Conservation (phyloP, 2,888 invertebrate genomes). For the Acanthoscelides obtectus region DNA sequence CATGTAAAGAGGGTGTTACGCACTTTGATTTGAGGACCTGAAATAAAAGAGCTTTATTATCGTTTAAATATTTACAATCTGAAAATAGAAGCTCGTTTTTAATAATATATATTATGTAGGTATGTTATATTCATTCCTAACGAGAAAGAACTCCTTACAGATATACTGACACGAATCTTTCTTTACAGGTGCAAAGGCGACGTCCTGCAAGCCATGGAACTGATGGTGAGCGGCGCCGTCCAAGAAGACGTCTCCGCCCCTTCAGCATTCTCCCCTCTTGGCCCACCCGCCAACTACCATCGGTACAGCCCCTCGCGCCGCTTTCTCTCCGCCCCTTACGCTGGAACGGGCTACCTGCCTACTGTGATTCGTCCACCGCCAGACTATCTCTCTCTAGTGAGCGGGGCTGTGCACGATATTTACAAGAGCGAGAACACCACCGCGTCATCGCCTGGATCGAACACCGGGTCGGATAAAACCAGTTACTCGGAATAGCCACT, state of each 20-base stretch:
- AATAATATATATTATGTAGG: too few relatives aligned
- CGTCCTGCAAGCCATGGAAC: constrained; percentile 89
- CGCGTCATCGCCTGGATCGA: constrained; percentile 50
- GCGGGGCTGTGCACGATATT: constrained; percentile 44
- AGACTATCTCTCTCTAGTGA: constrained; percentile 43
- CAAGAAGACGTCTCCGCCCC: constrained; percentile 38
- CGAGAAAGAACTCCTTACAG: too few relatives aligned
- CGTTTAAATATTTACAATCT: too few relatives aligned
- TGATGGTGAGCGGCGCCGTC: constrained; percentile 60
- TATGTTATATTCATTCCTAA: too few relatives aligned
- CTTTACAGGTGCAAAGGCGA: constrained; percentile 61
- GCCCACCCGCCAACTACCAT: constrained; percentile 58
- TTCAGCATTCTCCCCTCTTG: constrained; percentile 77
- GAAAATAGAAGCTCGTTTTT: too few relatives aligned
- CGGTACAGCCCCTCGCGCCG: constrained; percentile 61
- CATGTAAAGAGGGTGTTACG: too few relatives aligned
- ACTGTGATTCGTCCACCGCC: constrained; percentile 62
- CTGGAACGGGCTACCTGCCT: constrained; percentile 77
- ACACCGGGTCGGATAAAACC: constrained; percentile 54
- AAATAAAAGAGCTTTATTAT: too few relatives aligned
- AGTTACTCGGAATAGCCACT: constrained; percentile 51
- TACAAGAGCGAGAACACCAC: constrained; percentile 46
- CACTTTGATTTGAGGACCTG: too few relatives aligned
- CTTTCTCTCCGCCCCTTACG: constrained; percentile 77
- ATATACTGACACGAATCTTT: neutral